phyloP scores from a whole-genome alignment of 1,140 invertebrate species.

The Temnothorax curvispinosus region DNA sequence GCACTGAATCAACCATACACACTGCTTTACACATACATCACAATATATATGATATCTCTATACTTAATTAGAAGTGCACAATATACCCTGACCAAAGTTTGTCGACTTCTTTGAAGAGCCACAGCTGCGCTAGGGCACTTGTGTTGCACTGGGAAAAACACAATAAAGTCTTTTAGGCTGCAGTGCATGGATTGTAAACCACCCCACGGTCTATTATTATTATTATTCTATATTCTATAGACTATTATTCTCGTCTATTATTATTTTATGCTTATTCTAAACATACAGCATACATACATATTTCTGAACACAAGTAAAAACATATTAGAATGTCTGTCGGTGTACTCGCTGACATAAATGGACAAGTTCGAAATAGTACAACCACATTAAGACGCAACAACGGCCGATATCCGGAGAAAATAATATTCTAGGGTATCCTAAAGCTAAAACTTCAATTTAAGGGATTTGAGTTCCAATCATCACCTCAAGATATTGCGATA shows the following conservation, averaged over 20 bases:
- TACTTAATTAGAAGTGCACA: background rate
- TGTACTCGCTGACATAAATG: background rate
- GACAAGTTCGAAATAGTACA: constrained; percentile 2
- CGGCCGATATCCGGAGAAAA: constrained; percentile 8
- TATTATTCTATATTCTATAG: no score
- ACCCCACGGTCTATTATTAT: no score
- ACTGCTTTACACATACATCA: background rate
- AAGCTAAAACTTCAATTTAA: background rate
- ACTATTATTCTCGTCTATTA: no score
- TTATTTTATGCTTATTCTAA: background rate
- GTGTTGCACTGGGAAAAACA: no score
- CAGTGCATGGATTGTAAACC: no score
- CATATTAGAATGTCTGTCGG: background rate
- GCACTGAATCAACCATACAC: constrained; percentile 3
- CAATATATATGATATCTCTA: background rate
- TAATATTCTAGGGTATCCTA: constrained; percentile 3
- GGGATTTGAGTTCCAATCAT: background rate
- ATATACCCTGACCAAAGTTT: no score
- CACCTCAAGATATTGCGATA: constrained; percentile 41
- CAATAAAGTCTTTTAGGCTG: no score
- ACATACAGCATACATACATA: background rate
- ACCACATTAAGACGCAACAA: background rate
- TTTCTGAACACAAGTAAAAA: background rate
- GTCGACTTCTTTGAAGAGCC: no score
- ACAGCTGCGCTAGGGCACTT: no score